phyloP scores from a whole-genome alignment of 2,113 vertebrate species.

The Myocastor coypus region DNA sequence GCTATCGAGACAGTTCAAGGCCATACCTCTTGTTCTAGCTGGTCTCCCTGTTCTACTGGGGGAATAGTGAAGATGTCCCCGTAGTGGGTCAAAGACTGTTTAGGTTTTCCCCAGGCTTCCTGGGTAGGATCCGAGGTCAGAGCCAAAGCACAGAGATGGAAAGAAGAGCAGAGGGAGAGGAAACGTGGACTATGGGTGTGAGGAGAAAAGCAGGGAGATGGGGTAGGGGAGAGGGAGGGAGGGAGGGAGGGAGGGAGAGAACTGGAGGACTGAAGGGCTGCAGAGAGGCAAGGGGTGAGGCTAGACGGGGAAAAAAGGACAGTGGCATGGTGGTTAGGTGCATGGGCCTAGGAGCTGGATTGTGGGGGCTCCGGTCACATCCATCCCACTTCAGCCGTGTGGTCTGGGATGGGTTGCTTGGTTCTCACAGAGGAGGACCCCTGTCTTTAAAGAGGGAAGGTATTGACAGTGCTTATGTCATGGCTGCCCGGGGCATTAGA shows the following conservation, averaged over 20 bases:
- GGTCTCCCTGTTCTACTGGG: neutral
- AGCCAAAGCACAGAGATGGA: neutral
- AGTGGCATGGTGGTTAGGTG: neutral
- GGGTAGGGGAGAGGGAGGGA: too few species aligned
- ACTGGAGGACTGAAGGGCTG: neutral
- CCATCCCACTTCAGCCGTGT: neutral
- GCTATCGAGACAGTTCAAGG: neutral
- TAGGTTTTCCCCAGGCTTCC: neutral
- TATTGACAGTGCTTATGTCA: neutral
- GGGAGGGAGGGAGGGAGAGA: too few species aligned
- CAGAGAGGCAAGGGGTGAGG: neutral
- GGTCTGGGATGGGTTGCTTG: neutral
- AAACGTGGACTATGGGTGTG: neutral
- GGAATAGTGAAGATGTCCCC: neutral
- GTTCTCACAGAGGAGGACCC: neutral
- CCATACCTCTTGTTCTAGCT: neutral
- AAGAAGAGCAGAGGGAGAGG: neutral
- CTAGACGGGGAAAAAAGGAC: neutral
- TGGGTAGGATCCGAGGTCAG: neutral
- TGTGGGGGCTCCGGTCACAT: neutral
- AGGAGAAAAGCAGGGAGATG: neutral
- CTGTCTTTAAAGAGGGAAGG: neutral
- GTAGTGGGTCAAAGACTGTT: neutral
- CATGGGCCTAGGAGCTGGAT: neutral
- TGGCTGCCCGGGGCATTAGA: neutral